Conservation (phyloP, 2,888 invertebrate species). For the Orthosia gothica region DNA sequence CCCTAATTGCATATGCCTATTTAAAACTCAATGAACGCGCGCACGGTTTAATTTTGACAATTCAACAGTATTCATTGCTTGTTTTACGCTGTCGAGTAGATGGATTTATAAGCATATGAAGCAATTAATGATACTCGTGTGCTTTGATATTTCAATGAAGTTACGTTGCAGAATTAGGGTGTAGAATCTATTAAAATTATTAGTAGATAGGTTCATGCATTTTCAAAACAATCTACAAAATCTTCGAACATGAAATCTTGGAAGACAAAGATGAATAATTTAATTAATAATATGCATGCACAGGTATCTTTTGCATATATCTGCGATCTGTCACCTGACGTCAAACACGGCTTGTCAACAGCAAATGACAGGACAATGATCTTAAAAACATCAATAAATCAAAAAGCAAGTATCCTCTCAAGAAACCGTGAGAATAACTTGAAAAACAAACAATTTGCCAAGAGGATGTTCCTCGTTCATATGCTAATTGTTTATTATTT, state of each 20-base stretch:
- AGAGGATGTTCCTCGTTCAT: conserved; percentile 43
- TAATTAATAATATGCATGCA: conserved; percentile 8
- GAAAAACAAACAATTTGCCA: conserved; percentile 44
- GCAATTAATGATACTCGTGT: no score
- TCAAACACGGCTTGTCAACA: conserved; percentile 11
- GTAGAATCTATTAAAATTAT: no score
- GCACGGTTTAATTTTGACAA: no score
- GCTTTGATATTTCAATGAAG: no score
- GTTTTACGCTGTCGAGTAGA: no score
- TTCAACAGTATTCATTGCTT: no score
- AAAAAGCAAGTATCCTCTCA: conserved; percentile 12
- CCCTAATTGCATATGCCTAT: no score
- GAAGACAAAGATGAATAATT: neutral
- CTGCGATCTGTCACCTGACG: conserved; percentile 24
- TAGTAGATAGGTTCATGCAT: no score
- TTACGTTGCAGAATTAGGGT: no score
- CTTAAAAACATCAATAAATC: conserved; percentile 42
- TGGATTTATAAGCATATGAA: no score
- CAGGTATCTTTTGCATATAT: conserved; percentile 26
- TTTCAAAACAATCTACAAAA: neutral
- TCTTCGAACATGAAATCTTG: neutral
- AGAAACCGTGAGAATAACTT: conserved; percentile 34
- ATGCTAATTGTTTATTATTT: conserved; percentile 50
- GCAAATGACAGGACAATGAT: conserved; percentile 43
- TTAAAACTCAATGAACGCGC: no score